Evolutionary conservation across 2,797 vertebrate species (phyloP), one percentile per base, ranked within the genome.

Genomic region (Neostethus bicornis): DNA sequence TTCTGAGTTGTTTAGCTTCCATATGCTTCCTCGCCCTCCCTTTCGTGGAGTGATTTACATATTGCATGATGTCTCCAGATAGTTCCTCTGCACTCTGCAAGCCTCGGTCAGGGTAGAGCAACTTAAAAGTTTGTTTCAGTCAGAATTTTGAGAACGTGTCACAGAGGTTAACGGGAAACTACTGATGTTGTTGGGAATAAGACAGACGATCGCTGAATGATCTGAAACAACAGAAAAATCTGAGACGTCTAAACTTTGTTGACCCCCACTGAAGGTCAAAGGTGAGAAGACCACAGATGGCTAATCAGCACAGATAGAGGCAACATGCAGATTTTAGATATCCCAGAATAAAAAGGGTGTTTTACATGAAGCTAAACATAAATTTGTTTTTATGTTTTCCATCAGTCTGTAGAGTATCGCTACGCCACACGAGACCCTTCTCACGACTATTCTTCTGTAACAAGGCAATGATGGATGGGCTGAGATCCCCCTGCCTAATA

Each of bases 381-480:
- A 42, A 75, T 70, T 37, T 69, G 46, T 42, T 29, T 58, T 37
- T 50, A 39, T 21, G 39, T 58, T 50, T 59, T 38, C 51, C 29
- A 4, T 61, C 44, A 41, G 43, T 68, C 47, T 58, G 24, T 64
- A 60, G 54, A 66, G 63, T 67, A 74, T 77, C 74, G 54, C 42
- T 47, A 9, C 81, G 21, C 77, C 82, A 75, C 80, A 74, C 80
- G 74, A 70, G 50, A 20, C 63, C 66, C 63, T 47, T 46, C 61
- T 37, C 39, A 55, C 32, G 49, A 53, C 73, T 64, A 63, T 70
- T 66, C 58, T 48, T 59, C 60, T 64, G 66, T 83, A 85, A 89
- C 62, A 68, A 85, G 77, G 67, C 65, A 75, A 61, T 90, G 87
- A 90, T 88, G 77, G 86, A 92, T 87, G 86, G 87, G 71, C 64